Conservation (phyloP, 2,888 invertebrate genomes). For the Gymnocheta viridis region DNA sequence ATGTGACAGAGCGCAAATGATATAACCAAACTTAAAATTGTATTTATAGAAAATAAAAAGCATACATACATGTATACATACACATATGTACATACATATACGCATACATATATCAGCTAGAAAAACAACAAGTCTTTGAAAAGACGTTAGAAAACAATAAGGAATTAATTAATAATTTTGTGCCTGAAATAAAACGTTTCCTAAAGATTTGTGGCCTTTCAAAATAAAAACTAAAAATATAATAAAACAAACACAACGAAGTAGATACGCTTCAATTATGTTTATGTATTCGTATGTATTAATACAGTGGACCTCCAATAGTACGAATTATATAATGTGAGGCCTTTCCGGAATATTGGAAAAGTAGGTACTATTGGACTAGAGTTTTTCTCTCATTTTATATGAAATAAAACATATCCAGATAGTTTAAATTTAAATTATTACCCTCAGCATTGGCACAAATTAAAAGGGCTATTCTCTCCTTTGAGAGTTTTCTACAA, state of each 20-base stretch:
- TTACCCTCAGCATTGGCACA: no score
- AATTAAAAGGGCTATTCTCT: no score
- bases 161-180: slow-evolving; percentile 51
- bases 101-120: background rate
- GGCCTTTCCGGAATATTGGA: no score
- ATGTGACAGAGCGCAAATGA: slow-evolving; percentile 44
- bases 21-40: slow-evolving; percentile 41
- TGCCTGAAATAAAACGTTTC: slow-evolving; percentile 1
- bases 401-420: no score
- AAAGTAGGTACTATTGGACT: no score
- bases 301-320: no score
- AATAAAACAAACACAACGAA: background rate
- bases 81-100: background rate
- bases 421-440: no score
- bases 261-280: no score
- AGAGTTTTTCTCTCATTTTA: no score
- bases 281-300: no score
- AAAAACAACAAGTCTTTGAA: background rate
- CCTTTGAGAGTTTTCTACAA: no score
- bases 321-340: no score
- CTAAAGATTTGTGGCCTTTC: slow-evolving; percentile 20
- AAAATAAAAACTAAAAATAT: background rate
- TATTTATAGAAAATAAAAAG: slow-evolving; percentile 21
- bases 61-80: background rate
- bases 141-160: slow-evolving; percentile 28